phyloP scores from a whole-genome alignment of 2,113 vertebrate genomes.

The Ceyx margarethae region DNA sequence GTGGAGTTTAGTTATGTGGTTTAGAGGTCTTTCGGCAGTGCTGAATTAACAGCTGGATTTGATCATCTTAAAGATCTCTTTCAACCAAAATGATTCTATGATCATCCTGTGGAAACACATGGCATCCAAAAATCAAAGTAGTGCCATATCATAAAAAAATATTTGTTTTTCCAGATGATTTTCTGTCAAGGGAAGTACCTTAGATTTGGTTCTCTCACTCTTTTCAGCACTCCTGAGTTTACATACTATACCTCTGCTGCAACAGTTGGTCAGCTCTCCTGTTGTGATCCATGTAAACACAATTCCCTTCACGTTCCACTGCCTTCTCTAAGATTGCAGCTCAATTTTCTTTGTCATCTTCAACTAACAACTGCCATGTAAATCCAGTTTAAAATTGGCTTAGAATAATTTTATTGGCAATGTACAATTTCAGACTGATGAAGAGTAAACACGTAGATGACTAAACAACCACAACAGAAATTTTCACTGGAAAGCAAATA shows the following conservation, averaged over 20 bases:
- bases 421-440: background rate
- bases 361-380: background rate
- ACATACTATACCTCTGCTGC: background rate
- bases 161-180: background rate
- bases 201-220: background rate
- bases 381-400: background rate
- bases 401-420: slow-evolving; percentile 20
- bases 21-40: too few species aligned
- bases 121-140: background rate
- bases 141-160: background rate
- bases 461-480: background rate
- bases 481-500: background rate
- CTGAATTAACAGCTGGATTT: too few species aligned
- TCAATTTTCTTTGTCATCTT: slow-evolving; percentile 12
- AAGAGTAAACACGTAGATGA: background rate
- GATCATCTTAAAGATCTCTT: too few species aligned
- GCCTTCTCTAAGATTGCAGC: slow-evolving; percentile 5
- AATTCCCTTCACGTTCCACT: background rate
- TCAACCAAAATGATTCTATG: too few species aligned
- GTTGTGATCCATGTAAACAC: background rate
- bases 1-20: too few species aligned
- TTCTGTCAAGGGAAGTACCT: background rate
- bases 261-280: background rate
- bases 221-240: background rate
- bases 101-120: background rate